These are phyloP conservation scores for Oostethus manadensis DNA, from an alignment of 2,113 vertebrate species.

Conservation along the genomic window DNA sequence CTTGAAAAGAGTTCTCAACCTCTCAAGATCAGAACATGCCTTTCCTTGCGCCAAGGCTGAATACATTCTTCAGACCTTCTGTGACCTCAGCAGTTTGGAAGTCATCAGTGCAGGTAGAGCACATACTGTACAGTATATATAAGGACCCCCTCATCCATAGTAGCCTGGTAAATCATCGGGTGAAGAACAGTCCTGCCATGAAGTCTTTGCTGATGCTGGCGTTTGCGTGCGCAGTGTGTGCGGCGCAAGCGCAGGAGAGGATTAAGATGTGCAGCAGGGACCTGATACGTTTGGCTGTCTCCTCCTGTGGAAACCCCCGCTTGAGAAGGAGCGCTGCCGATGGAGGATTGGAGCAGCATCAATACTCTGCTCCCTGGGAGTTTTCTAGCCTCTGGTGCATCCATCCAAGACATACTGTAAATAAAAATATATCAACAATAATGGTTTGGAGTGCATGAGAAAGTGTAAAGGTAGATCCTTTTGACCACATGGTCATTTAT, in stretches of 20 bases:
- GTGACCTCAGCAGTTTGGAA: constrained; percentile 17
- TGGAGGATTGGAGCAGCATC: constrained; percentile 9
- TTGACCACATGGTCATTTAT: too few species aligned
- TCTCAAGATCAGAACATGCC: constrained; percentile 64
- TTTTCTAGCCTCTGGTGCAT: not conserved
- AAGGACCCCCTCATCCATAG: constrained; percentile 35
- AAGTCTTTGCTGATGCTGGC: constrained; percentile 46
- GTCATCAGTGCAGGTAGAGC: not conserved
- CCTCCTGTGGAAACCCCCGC: constrained; percentile 65
- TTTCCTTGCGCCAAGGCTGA: constrained; percentile 65
- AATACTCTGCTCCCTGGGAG: constrained; percentile 15
- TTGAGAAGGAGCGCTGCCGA: constrained; percentile 49
- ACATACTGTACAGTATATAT: constrained; percentile 44
- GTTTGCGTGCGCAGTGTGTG: constrained; percentile 31
- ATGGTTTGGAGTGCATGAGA: too few species aligned
- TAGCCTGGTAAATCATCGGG: not conserved
- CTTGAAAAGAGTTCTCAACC: constrained; percentile 45
- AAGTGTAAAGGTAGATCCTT: too few species aligned
- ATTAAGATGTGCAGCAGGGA: constrained; percentile 70
- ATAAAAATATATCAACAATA: too few species aligned
- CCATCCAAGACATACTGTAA: too few species aligned
- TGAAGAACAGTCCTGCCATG: constrained; percentile 41
- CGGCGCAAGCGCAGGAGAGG: constrained; percentile 48
- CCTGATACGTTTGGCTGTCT: constrained; percentile 66
- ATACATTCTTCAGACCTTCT: constrained; percentile 18